These are phyloP conservation scores for Eulemur coronatus DNA, from an alignment of 2,797 vertebrate species.

Conservation along the genomic window DNA sequence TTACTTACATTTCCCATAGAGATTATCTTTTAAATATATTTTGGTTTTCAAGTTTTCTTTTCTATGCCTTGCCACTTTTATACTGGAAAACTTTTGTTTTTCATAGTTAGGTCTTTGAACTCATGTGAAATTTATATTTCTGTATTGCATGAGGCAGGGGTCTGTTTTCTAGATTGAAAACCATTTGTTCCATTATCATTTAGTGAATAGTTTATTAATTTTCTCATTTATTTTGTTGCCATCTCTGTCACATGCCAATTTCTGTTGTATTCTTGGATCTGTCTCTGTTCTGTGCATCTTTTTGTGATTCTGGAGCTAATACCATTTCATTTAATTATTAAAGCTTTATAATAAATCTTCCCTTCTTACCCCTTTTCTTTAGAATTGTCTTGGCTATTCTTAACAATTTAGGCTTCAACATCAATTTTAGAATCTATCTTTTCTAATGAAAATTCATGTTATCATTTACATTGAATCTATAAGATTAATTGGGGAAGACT, in stretches of 20 bases:
- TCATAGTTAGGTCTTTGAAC: not conserved
- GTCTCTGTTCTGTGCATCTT: not conserved
- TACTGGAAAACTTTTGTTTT: not conserved
- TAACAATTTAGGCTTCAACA: not conserved
- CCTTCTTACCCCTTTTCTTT: not conserved
- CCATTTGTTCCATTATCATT: not conserved
- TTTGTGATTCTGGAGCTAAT: constrained; percentile 31
- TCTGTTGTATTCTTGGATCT: constrained; percentile 4
- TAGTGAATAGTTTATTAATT: not conserved
- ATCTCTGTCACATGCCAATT: not conserved
- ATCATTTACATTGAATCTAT: not conserved
- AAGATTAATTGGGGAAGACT: not conserved
- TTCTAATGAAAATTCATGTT: not conserved
- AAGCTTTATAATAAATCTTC: constrained; percentile 7
- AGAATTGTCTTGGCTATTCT: not conserved
- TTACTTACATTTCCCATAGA: not conserved
- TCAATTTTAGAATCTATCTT: constrained; percentile 5
- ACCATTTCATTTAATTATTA: constrained; percentile 37
- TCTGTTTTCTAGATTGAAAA: constrained; percentile 2
- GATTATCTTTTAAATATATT: not conserved
- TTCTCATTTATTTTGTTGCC: not conserved
- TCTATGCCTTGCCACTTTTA: not conserved
- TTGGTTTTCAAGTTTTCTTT: constrained; percentile 5
- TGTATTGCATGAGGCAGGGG: not conserved
- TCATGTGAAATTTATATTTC: not conserved